A percentile compares a stretch with the other conserved stretches of the same genome.
Evolutionary conservation across 2,797 vertebrate species (phyloP).

Genomic region (Carapus acus): DNA sequence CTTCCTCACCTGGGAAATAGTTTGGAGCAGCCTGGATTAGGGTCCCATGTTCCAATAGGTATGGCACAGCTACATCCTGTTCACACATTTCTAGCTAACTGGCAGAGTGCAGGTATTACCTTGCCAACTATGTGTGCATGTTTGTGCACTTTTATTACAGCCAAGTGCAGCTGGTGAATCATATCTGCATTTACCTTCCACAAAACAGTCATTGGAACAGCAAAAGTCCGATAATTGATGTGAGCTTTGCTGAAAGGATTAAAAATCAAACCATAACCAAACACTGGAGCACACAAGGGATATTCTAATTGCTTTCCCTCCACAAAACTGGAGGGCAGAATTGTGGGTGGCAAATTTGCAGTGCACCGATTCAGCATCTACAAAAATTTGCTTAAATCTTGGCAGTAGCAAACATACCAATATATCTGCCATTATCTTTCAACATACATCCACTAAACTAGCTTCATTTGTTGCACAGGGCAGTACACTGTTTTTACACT

Average conservation of each 20-base stretch:
- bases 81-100: conserved; percentile 1
- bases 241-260: not conserved
- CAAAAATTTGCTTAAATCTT: too few relatives aligned
- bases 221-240: not conserved
- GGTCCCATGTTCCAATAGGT: not conserved
- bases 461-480: too few relatives aligned
- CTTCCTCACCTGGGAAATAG: conserved; percentile 82
- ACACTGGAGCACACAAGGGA: not conserved
- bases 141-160: not conserved
- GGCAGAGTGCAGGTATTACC: not conserved
- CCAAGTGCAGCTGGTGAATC: not conserved
- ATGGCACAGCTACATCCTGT: not conserved
- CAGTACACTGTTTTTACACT: too few relatives aligned
- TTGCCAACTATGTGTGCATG: conserved; percentile 4
- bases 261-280: not conserved
- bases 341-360: too few relatives aligned
- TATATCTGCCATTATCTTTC: too few relatives aligned
- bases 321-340: too few relatives aligned
- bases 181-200: not conserved
- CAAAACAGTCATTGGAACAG: not conserved
- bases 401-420: too few relatives aligned
- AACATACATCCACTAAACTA: too few relatives aligned
- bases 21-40: not conserved
- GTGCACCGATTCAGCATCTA: too few relatives aligned
- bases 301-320: not conserved